Evolutionary conservation across 2,113 vertebrate species (phyloP), one percentile per base, ranked within the genome.

Genomic region (Leptosomus discolor): DNA sequence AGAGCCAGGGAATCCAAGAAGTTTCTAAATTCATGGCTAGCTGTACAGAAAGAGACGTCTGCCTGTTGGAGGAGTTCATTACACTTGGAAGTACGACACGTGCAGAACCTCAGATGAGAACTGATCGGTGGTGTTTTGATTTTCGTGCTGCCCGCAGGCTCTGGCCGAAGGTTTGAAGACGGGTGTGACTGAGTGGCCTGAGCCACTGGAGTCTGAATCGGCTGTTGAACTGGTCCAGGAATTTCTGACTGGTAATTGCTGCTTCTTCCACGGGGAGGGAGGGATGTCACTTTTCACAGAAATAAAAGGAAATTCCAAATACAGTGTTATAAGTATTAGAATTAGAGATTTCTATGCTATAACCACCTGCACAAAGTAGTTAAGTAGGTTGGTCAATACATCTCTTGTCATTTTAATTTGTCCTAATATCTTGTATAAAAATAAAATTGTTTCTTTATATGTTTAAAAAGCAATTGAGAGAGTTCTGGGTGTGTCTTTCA

Each of bases 111-210:
- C 54, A 48, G 17, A 11, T 20, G 51, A 64, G 29, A 79, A 3
- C 67, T 92, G 50, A 81, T 65, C 32, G 30, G 26, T 94, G 57
- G 13, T 85, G 65, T 26, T 65, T 30, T 41, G 23, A 39, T 78
- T 64, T 76, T 96, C 61, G 39, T 69, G 39, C 88, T 88, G 24
- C 90, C 64, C 12, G 54, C 89, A 99, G 99, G 98, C 97, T 96
- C 98, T 99, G 93, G 98, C 99, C 37, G 98, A 99, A 92, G 98
- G 98, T 85, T 97, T 99, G 97, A 99, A 98, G 97, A 99, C 95
- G 2, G 99, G 98, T 80, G 97, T 98, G 91, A 99, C 98, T 1
- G 99, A 99, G 71, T 99, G 99, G 99, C 98, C 98, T 39, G 99
- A 99, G 71, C 98, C 98, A 3, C 65, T 98, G 37, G 99, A 99